Percentiles rank a stretch among this genome's conserved stretches.
Conservation (phyloP, 2,888 invertebrate species). For the Drosophila suboccidentalis region DNA sequence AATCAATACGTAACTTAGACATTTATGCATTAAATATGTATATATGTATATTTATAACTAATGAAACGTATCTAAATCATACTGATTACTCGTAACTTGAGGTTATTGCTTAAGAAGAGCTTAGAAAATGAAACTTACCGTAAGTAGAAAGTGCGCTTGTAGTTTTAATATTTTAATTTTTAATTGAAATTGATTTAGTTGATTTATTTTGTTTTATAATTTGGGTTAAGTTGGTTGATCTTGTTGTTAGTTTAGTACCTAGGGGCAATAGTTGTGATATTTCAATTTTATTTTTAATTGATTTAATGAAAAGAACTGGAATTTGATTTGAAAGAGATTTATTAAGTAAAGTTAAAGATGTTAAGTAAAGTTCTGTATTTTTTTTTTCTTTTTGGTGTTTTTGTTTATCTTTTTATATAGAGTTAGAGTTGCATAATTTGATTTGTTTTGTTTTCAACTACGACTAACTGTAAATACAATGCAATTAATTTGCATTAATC, state of each 20-base stretch:
- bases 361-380: constrained; percentile 55
- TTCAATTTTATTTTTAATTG: constrained; percentile 12
- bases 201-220: constrained; percentile 21
- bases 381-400: constrained; percentile 15
- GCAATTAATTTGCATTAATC: constrained; percentile 28
- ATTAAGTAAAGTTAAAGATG: constrained; percentile 77
- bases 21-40: constrained; percentile 25
- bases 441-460: constrained; percentile 39
- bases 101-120: constrained; percentile 65
- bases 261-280: constrained; percentile 43
- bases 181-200: constrained; percentile 31
- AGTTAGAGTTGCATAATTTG: constrained; percentile 47
- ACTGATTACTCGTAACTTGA: constrained; percentile 46
- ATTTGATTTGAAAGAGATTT: constrained; percentile 80
- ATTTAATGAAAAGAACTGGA: constrained; percentile 77
- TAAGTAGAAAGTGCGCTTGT: constrained; percentile 70
- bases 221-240: constrained; percentile 46
- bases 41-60: constrained; percentile 17
- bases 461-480: constrained; percentile 47
- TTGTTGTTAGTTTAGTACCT: constrained; percentile 61
- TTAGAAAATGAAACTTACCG: constrained; percentile 77
- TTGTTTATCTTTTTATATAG: constrained; percentile 24
- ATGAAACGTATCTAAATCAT: constrained; percentile 43
- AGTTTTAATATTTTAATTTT: constrained; percentile 49
- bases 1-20: constrained; percentile 64